Base-by-base conservation (phyloP, 92 coral and sea anemone species). In the Galaxea fascicularis region DNA sequence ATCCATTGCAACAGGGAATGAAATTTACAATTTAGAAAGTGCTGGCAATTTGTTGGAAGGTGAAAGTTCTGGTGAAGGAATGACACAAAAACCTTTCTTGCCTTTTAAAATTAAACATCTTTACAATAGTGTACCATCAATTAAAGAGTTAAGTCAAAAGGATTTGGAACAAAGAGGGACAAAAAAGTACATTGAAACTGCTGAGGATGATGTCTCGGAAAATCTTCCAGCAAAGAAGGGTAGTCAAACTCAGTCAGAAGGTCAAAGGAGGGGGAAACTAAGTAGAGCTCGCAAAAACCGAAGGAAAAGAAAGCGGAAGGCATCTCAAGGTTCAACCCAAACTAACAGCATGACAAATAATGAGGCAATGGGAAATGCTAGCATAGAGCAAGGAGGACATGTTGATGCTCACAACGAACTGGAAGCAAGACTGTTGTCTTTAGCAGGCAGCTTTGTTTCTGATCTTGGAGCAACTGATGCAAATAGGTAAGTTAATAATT, bases 61-160 rank as follows among this genome's bases (percentile, higher is more conserved):
- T 69, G 86, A 82, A 69, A 14, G 41, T 13, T 22, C 85, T 2
- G 78, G 65, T 17, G 77, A 89, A 26, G 30, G 68, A 52, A 63
- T 4, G 4, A 22, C 45, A 18, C 86, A 52, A 14, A 90, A 88
- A 47, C 56, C 59, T 56, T 96, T 96, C 83, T 74, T 56, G 17
- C 99, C 99, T 3, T 96, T 96, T 80, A 89, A 75, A 78, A 96
- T 96, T 29, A 92, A 95, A 60, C 88, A 95, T 0, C 89, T 73
- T 13, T 78, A 80, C 28, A 92, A 75, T 44, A 89, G 85, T 41
- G 92, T 96, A 4, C 94, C 98, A 1, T 71, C 98, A 0, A 83
- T 96, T 18, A 90, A 93, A 62, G 99, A 96, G 80, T 95, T 91
- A 9, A 96, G 95, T 59, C 87, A 90, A 30, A 88, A 87, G 44